Evolutionary conservation across 2,888 invertebrate species (phyloP), one percentile per base, ranked within the genome.

Genomic region (Timema cristinae): DNA sequence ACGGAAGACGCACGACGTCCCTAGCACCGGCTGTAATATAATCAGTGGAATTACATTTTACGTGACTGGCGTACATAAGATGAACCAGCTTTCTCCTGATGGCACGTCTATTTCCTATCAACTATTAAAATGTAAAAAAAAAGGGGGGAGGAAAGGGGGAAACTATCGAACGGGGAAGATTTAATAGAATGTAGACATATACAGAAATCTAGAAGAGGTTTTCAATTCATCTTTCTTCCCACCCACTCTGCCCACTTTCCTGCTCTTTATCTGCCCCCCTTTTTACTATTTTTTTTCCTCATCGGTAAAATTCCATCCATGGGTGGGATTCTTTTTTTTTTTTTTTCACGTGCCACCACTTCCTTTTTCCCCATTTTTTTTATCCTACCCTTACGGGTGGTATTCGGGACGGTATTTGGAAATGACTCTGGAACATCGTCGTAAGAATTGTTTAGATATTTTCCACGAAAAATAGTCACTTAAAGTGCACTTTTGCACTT

Each of bases 31-130:
- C 32, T 63, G 48, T 63, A 63, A 63, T 63, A 63, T 63, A 63
- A 63, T 63, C 63, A 63, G 63, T 47, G 63, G 63, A 63, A 32
- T 63, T 63, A 63, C 63, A 63, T 63, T 63, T 63, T 63, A 7
- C 63, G 63, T 63, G 63, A 63, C 63, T 48, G 63, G 63, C 47
- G 32, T 63, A 63, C 63, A 63, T 63, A 63, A 32, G 32, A 32
- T 32, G 32, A 32, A 32, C 32, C 32, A 32, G 32, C 13, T 63
- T 48, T 48, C 7, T 7, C 16, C 16, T 48, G 10, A 13, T 10
- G 63, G 63, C 16, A 32, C 63, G 48, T 63, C 63, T 48, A 63
- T 63, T 63, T 63, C 63, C 63, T 48, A 15, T 32, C 63, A 13
- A 48, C 63, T 63, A 63, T 63, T 63, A 63, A 63, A 63, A 63